Base-by-base conservation (phyloP, 2,113 vertebrate genomes). In the Noctilio leporinus region DNA sequence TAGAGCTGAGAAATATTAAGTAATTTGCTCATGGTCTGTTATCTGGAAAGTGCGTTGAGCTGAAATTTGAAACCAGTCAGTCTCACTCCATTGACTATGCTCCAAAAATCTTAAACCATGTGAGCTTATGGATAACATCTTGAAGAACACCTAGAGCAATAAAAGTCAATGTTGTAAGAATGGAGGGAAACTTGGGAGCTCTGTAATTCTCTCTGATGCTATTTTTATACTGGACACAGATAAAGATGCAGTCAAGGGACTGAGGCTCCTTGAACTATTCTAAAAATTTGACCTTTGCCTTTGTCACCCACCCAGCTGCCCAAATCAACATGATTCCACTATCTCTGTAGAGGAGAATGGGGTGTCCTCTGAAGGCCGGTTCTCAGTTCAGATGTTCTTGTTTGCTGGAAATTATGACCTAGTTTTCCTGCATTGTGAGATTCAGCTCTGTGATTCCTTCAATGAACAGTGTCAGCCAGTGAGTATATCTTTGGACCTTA, bases 321-420 rank as follows among this genome's bases (percentile, higher is more conserved):
- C 96, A 53, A 97, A 97, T 91, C 43, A 83, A 40, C 20, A 0
- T 1, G 97, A 97, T 35, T 70, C 96, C 28, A 97, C 97, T 14
- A 86, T 98, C 81, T 16, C 6, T 0, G 81, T 98, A 30, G 43
- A 47, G 67, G 93, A 97, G 95, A 98, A 98, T 17, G 97, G 97
- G 1, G 47, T 91, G 10, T 97, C 96, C 20, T n/a, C 94, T 0
- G 78, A 98, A 93, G 94, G 92, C 49, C 94, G 91, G 11, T 98
- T 98, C 85, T 97, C 97, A 4, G 76, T 98, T 11, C 97, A 98
- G 94, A 95, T 97, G 91, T 97, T 97, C 84, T 94, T 75, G 92
- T 97, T 98, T 95, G 84, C 96, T 64, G 97, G 97, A 38, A 94
- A 96, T 72, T 72, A 97, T 43, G 92, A 97, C 89, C 91, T 96